Percentiles rank a stretch among this genome's conserved stretches.
Conservation (phyloP, 1,140 invertebrate genomes). For the Geopemphigus sp. region DNA sequence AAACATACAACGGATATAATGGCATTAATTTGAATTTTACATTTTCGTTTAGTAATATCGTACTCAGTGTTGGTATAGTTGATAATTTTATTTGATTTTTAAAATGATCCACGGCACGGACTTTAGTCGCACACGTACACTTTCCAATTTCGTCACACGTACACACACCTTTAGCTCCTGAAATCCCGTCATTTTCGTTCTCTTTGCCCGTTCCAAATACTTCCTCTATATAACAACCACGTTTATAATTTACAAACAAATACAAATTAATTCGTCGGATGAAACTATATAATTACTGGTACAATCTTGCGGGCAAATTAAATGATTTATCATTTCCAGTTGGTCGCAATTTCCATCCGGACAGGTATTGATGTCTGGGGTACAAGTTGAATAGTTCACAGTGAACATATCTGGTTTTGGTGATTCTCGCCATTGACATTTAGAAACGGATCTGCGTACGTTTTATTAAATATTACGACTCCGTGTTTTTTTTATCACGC, state of each 20-base stretch:
- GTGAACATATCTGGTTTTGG: conserved; percentile 2
- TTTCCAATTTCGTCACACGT: conserved; percentile 40
- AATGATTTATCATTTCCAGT: neutral
- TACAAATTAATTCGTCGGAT: neutral
- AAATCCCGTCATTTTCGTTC: neutral
- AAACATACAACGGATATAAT: neutral
- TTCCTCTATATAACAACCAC: conserved; percentile 1
- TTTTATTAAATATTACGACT: neutral
- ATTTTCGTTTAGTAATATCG: neutral
- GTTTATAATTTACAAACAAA: neutral
- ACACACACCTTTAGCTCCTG: conserved; percentile 2
- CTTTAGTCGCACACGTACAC: conserved; percentile 31
- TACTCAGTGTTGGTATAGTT: neutral
- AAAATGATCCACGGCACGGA: neutral
- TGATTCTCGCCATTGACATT: conserved; percentile 46
- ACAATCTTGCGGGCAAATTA: conserved; percentile 41
- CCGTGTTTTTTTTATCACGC: too few species aligned
- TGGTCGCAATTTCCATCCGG: conserved; percentile 21
- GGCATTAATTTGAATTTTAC: neutral
- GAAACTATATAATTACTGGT: conserved; percentile 21
- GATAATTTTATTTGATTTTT: conserved; percentile 20
- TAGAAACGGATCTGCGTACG: neutral
- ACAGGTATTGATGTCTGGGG: conserved; percentile 19
- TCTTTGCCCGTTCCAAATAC: conserved; percentile 11
- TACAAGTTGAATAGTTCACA: conserved; percentile 31